A percentile compares a stretch with the other conserved stretches of the same genome.
These are phyloP conservation scores for Nomada hirtipes DNA, from an alignment of 2,888 invertebrate species.

Conservation along the genomic window DNA sequence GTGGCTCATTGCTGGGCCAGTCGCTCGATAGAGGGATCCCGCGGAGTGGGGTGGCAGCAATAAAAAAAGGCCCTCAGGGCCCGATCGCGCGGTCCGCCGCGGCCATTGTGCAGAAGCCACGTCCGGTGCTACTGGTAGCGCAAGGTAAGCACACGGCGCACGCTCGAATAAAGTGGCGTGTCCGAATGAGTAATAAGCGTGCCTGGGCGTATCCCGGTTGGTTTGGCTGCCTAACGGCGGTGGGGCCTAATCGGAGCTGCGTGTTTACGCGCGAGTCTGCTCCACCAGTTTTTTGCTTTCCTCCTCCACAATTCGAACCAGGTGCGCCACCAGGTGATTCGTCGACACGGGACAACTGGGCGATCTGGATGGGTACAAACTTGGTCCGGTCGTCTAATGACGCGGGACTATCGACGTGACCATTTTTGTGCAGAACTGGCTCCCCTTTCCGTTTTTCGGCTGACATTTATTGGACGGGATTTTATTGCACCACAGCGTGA, in stretches of 20 bases:
- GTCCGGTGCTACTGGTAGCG: slow-evolving; percentile 70
- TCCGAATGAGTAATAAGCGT: slow-evolving; percentile 83
- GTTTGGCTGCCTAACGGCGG: slow-evolving; percentile 78
- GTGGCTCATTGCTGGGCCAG: slow-evolving; percentile 43
- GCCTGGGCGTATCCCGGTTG: slow-evolving; percentile 82
- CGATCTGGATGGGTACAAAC: not conserved
- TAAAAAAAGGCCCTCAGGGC: slow-evolving; percentile 66
- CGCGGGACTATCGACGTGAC: not conserved
- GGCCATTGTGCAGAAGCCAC: slow-evolving; percentile 71
- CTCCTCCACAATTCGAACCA: slow-evolving; percentile 13
- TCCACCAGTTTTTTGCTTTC: slow-evolving; percentile 34
- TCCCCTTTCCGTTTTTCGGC: too few species aligned
- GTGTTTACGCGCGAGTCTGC: slow-evolving; percentile 78
- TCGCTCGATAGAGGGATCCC: slow-evolving; percentile 48
- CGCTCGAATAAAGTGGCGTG: slow-evolving; percentile 81
- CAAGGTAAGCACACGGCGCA: slow-evolving; percentile 66
- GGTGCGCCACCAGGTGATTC: not conserved
- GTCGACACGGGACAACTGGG: not conserved
- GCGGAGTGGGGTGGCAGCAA: slow-evolving; percentile 56
- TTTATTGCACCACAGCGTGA: too few species aligned
- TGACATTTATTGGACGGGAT: too few species aligned
- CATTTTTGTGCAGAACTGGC: not conserved
- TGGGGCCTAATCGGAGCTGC: slow-evolving; percentile 82
- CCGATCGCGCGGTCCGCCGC: slow-evolving; percentile 64
- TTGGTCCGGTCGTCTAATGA: not conserved